These are phyloP conservation scores for Aethina tumida DNA, from an alignment of 1,140 invertebrate species.

Conservation along the genomic window DNA sequence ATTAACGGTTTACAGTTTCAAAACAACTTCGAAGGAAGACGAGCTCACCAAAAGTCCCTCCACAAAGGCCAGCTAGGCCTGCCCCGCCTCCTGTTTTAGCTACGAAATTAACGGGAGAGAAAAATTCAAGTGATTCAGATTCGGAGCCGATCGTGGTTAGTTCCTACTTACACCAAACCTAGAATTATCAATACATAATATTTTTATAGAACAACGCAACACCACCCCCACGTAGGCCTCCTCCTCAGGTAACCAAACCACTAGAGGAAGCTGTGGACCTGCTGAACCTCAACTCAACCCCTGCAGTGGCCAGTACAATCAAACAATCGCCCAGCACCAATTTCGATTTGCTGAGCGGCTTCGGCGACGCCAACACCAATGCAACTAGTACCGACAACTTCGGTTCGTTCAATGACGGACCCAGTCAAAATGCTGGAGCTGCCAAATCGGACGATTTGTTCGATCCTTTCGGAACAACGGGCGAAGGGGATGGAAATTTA, in stretches of 20 bases:
- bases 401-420: conserved; percentile 14
- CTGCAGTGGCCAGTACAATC: conserved; percentile 12
- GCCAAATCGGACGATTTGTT: conserved; percentile 27
- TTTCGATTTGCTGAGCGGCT: conserved; percentile 54
- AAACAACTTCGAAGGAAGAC: conserved; percentile 18
- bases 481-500: conserved; percentile 16
- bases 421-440: conserved; percentile 6
- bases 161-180: too few relatives aligned
- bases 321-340: conserved; percentile 34
- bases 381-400: conserved; percentile 20
- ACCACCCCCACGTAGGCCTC: too few relatives aligned
- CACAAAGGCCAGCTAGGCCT: conserved; percentile 25
- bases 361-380: conserved; percentile 31
- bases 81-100: conserved; percentile 30
- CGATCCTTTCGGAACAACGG: conserved; percentile 33
- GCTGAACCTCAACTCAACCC: conserved; percentile 39
- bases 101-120: too few relatives aligned
- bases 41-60: conserved; percentile 13
- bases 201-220: too few relatives aligned
- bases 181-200: too few relatives aligned
- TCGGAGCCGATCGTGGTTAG: conserved; percentile 13
- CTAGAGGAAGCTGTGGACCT: conserved; percentile 38
- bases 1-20: conserved; percentile 18
- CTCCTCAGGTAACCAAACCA: conserved; percentile 14
- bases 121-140: conserved; percentile 27